phyloP scores from a whole-genome alignment of 2,113 vertebrate genomes.

The Brienomyrus brachyistius region DNA sequence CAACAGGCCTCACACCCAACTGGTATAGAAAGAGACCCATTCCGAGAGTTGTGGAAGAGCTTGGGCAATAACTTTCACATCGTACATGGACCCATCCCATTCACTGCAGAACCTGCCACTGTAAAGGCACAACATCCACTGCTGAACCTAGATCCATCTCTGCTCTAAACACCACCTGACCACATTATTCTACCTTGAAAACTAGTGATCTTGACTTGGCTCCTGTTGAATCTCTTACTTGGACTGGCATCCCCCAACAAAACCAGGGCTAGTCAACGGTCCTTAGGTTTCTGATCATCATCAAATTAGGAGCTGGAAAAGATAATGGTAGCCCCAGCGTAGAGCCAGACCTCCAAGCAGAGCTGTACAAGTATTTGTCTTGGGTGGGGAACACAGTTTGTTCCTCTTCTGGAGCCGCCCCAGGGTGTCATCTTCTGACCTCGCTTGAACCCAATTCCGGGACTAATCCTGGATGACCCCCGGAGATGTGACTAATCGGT shows the following conservation, averaged over 20 bases:
- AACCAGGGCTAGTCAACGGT: background rate
- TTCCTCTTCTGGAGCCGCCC: background rate
- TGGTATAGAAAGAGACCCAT: background rate
- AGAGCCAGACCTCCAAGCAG: background rate
- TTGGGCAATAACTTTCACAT: background rate
- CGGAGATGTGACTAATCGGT: background rate
- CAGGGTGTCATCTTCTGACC: background rate
- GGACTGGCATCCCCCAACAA: background rate
- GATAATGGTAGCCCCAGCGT: background rate
- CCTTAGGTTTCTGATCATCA: background rate
- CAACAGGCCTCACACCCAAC: background rate
- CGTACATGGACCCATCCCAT: background rate
- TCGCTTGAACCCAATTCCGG: background rate
- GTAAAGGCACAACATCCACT: background rate
- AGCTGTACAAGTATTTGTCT: background rate
- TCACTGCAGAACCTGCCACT: background rate
- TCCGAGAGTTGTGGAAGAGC: background rate
- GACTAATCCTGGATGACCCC: background rate
- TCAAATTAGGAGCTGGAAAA: background rate
- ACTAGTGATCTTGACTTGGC: background rate
- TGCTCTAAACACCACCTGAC: background rate
- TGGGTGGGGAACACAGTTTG: background rate
- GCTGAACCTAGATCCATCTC: background rate
- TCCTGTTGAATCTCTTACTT: background rate
- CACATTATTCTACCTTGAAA: background rate